Percentiles rank a stretch among this genome's conserved stretches.
Conservation (phyloP, 2,888 invertebrate genomes). For the Heliconius ismenius region DNA sequence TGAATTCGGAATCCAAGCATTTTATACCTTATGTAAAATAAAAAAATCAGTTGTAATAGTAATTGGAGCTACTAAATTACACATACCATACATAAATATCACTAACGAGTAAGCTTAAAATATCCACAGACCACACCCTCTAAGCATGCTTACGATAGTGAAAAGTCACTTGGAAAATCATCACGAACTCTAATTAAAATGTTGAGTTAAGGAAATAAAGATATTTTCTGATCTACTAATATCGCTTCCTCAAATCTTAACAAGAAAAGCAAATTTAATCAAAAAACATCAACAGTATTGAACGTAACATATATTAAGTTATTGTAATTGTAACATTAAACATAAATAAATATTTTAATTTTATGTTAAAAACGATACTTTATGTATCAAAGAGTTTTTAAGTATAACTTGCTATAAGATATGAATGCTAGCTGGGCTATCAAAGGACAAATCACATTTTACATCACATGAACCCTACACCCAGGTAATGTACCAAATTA, state of each 20-base stretch:
- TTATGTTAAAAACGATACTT: background rate
- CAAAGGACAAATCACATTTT: background rate
- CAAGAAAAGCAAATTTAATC: no score
- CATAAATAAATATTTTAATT: no score
- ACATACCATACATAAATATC: background rate
- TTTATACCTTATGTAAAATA: conserved; percentile 64
- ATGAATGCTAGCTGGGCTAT: background rate
- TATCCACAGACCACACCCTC: background rate
- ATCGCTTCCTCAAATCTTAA: no score
- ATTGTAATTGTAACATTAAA: no score
- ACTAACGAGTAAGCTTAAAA: background rate
- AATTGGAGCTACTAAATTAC: background rate
- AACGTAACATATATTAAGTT: no score
- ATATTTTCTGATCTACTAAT: background rate
- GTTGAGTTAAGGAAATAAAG: background rate
- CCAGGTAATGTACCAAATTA: conserved; percentile 34
- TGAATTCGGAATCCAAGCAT: conserved; percentile 73
- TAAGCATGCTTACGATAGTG: conserved; percentile 1
- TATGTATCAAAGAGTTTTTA: background rate
- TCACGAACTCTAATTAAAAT: background rate
- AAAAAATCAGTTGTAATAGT: conserved; percentile 42
- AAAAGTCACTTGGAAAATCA: background rate
- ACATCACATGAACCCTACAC: conserved; percentile 25
- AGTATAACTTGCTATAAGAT: background rate
- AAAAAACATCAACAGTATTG: no score